Conservation (phyloP, 2,113 vertebrate genomes). For the Phaethon lepturus region DNA sequence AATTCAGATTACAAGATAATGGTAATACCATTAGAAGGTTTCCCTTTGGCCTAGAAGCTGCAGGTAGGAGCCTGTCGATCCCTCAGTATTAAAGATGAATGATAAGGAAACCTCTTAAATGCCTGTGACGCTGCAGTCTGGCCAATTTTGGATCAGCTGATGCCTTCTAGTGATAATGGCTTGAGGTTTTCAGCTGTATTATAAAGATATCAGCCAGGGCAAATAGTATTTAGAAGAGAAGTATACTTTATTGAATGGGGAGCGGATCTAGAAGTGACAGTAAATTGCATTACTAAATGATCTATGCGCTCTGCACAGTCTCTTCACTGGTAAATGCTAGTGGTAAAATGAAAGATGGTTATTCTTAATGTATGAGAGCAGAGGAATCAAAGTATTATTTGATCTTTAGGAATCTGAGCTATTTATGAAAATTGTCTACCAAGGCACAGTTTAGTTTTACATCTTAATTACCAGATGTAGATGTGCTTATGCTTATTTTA, state of each 20-base stretch:
- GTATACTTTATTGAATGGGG: constrained; percentile 45
- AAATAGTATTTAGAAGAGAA: constrained; percentile 46
- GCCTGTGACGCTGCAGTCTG: constrained; percentile 22
- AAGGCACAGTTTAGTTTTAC: background rate
- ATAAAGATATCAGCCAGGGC: constrained; percentile 57
- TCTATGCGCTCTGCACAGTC: background rate
- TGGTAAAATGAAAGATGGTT: constrained; percentile 19
- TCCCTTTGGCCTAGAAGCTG: constrained; percentile 31
- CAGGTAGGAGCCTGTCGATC: constrained; percentile 64
- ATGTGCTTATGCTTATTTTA: background rate
- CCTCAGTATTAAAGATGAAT: constrained; percentile 66
- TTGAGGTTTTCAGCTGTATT: constrained; percentile 66
- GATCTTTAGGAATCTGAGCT: constrained; percentile 19
- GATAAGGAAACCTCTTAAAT: constrained; percentile 61
- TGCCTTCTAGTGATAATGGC: constrained; percentile 54
- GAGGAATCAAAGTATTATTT: background rate
- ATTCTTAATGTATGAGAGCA: constrained; percentile 22
- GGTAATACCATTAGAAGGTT: constrained; percentile 59
- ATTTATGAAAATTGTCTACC: background rate
- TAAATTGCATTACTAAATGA: constrained; percentile 56
- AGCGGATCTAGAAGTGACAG: constrained; percentile 50
- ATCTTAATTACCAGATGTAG: background rate
- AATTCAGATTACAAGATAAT: constrained; percentile 73
- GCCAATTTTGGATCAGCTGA: constrained; percentile 69
- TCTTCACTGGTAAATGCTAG: background rate